Evolutionary conservation across 2,797 vertebrate species (phyloP), one percentile per base, ranked within the genome.

Genomic region (Urosaurus nigricauda): DNA sequence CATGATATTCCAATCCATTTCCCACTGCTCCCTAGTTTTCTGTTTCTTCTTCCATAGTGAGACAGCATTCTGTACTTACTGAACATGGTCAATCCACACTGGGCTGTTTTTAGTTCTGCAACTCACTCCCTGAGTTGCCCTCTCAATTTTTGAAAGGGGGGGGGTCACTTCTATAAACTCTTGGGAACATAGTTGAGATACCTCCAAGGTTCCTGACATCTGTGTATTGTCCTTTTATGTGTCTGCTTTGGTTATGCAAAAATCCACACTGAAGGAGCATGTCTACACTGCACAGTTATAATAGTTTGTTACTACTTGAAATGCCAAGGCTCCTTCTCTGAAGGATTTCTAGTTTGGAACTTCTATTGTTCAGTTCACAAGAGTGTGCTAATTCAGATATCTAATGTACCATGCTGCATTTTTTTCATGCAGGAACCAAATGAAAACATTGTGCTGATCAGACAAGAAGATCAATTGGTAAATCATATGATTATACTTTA

Each of bases 391-490:
- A 29, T 65, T 24, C 43, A 4, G 12, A 37, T 40, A 70, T 32
- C 12, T 8, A 14, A 37, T 24, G 6, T 24, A 37, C n/a, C 75
- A 40, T 75, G 29, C 51, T 85, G 83, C 43, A 40, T 53, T 53
- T 79, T 74, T n/a, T 29, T 40, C 74, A 21, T 40, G 16, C 2
- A 68, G 4, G n/a, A 77, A 83, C 29, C 13, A 32, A 35, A 58
- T 47, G 19, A 24, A 85, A 77, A 65, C 29, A 79, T 56, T 81
- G 37, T 21, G 13, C 9, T 83, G 26, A 35, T 0, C 74, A 47
- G 60, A 37, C 12, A 83, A n/a, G 68, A 91, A 75, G 24, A 79
- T 26, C 21, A 87, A 51, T 47, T 53, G 74, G 56, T 60, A 77
- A 74, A 91, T 81, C n/a, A 75, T 43, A 21, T 37, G 70, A 35